Conservation (phyloP, 92 coral and sea anemone species). For the Blastomussa wellsi region DNA sequence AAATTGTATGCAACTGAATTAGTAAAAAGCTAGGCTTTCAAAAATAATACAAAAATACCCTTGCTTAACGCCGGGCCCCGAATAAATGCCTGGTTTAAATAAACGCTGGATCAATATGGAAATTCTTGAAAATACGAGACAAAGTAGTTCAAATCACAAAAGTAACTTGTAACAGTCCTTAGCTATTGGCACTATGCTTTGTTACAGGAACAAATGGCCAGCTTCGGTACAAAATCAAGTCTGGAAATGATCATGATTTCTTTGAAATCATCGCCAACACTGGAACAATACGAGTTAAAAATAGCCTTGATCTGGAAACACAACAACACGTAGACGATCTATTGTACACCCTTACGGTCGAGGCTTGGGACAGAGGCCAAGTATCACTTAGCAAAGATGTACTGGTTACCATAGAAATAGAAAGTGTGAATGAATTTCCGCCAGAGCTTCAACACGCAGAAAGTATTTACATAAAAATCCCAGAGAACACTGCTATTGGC, state of each 20-base stretch:
- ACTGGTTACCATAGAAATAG: slow-evolving; percentile 73
- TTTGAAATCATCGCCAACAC: slow-evolving; percentile 61
- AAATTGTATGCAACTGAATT: no score
- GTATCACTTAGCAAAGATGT: slow-evolving; percentile 57
- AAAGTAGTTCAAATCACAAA: neutral
- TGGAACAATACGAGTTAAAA: slow-evolving; percentile 63
- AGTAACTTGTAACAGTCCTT: neutral
- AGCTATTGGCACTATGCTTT: neutral
- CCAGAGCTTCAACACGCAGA: slow-evolving; percentile 65
- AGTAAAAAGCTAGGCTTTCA: no score
- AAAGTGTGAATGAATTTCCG: slow-evolving; percentile 78
- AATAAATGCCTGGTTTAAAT: no score
- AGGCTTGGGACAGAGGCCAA: slow-evolving; percentile 78
- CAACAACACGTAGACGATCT: slow-evolving; percentile 77
- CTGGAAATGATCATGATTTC: slow-evolving; percentile 73
- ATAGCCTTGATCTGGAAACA: slow-evolving; percentile 80
- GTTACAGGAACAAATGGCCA: slow-evolving; percentile 67
- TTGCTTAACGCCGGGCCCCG: no score
- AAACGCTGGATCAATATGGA: no score
- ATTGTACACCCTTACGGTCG: slow-evolving; percentile 65
- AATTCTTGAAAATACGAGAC: neutral
- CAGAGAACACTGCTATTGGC: slow-evolving; percentile 47
- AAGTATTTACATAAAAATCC: slow-evolving; percentile 48
- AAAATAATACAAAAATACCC: no score
- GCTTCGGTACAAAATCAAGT: slow-evolving; percentile 57